Evolutionary conservation across 2,113 vertebrate species (phyloP).

Genomic region (Abramis brama): DNA sequence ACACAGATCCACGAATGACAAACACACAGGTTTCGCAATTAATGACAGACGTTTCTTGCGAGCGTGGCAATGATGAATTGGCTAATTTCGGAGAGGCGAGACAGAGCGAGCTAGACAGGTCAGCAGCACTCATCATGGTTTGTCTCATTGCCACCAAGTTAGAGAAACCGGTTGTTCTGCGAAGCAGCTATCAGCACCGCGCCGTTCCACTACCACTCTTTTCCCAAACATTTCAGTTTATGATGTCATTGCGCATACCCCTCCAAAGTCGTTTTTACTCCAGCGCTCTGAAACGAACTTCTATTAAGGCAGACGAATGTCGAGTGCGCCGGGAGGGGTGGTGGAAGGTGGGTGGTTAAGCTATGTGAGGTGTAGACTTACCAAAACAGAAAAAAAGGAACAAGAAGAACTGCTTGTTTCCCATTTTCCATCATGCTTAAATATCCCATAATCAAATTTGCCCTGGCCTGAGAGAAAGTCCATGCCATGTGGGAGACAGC

Average conservation of each 20-base stretch:
- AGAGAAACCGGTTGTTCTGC: slow-evolving; percentile 67
- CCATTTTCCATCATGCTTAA: slow-evolving; percentile 78
- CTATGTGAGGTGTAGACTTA: slow-evolving; percentile 34
- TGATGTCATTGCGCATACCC: slow-evolving; percentile 77
- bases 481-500: slow-evolving; percentile 67
- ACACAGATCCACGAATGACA: slow-evolving; percentile 58
- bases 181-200: slow-evolving; percentile 76
- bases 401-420: slow-evolving; percentile 59
- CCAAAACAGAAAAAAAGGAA: slow-evolving; percentile 37
- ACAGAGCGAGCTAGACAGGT: slow-evolving; percentile 48
- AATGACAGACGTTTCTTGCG: slow-evolving; percentile 65
- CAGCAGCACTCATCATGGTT: slow-evolving; percentile 49
- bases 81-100: slow-evolving; percentile 55
- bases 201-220: slow-evolving; percentile 67
- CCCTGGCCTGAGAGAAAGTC: slow-evolving; percentile 68
- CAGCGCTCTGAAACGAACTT: slow-evolving; percentile 61
- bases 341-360: slow-evolving; percentile 37
- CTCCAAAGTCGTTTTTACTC: slow-evolving; percentile 33
- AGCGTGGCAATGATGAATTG: slow-evolving; percentile 70
- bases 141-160: slow-evolving; percentile 32
- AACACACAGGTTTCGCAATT: slow-evolving; percentile 69
- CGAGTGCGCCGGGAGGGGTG: slow-evolving; percentile 26
- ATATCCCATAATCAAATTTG: slow-evolving; percentile 75
- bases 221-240: slow-evolving; percentile 74
- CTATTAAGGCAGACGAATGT: slow-evolving; percentile 71